Evolutionary conservation across 2,888 invertebrate genomes (phyloP), one percentile per base, ranked within the genome.

Genomic region (Saturnia pavonia): DNA sequence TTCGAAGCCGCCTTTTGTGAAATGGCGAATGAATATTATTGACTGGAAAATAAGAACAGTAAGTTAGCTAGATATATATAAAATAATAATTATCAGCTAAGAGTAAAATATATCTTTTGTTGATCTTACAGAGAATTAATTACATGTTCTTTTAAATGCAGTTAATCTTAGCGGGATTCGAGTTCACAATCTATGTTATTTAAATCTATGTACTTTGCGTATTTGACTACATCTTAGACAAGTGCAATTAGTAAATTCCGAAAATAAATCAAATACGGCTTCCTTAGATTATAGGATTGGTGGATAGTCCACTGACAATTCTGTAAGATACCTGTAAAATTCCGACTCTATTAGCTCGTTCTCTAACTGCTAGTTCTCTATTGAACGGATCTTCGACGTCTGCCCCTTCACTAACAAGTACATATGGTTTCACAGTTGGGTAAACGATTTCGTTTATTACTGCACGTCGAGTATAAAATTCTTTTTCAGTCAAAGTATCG

Each of bases 1-100:
- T 84, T 98, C 97, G 76, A 96, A 96, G 2, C 97, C 96, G 8
- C 95, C 94, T 73, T 94, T 95, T 14, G 96, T 96, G 73, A 94
- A 94, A 82, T 95, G 95, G 12, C 97, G 94, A 8, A 98, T 85
- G 83, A 97, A 98, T 73, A 98, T 96, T 68, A 98, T 97, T 0
- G 97, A 96, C 95, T 96, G 92, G 43, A 75, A 74, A 75, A n/a
- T 70, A 74, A 40, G 8, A n/a, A 40, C 40, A 19, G 9, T 57
- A 22, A 57, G 2, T 12, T 57, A 25, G 9, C 25, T 11, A 25
- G 12, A n/a, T 14, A 9, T 4, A 9, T 1, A 51, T n/a, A 51
- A 3, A 19, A 51, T n/a, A 51, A 51, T n/a, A 0, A 51, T 51
- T 51, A n/a, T n/a, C 22, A 22, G 9, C 8, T n/a, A 54, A 22